phyloP scores from a whole-genome alignment of 2,888 invertebrate species.

The Trachelus iudaicus region DNA sequence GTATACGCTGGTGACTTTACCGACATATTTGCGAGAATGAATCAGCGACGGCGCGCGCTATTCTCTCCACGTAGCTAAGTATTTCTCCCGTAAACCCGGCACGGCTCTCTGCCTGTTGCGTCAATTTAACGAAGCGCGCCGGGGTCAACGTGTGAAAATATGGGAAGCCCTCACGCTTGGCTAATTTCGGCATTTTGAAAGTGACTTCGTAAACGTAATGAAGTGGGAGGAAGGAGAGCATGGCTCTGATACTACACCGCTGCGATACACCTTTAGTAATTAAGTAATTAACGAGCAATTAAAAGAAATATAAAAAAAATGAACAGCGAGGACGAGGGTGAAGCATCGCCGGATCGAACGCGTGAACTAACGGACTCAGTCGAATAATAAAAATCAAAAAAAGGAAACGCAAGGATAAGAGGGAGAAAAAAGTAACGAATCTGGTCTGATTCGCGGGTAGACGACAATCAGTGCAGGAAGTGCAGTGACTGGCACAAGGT shows the following conservation, averaged over 20 bases:
- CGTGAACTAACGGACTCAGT: slow-evolving; percentile 10
- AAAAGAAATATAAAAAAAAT: slow-evolving; percentile 13
- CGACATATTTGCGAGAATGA: background rate
- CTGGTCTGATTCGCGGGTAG: slow-evolving; percentile 32
- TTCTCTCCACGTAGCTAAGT: background rate
- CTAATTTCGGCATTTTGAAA: background rate
- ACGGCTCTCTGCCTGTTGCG: background rate
- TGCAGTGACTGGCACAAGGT: slow-evolving; percentile 61
- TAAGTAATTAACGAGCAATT: slow-evolving; percentile 39
- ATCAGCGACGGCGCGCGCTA: background rate
- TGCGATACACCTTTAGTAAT: slow-evolving; percentile 15
- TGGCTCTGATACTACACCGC: background rate
- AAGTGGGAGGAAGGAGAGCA: background rate
- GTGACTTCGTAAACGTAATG: background rate
- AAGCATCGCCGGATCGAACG: slow-evolving; percentile 6
- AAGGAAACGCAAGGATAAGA: background rate
- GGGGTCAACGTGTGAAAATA: background rate
- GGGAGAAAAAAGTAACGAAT: slow-evolving; percentile 14
- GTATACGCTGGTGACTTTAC: background rate
- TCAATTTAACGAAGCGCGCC: background rate
- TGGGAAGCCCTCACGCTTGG: background rate
- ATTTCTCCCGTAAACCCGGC: background rate
- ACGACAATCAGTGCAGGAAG: slow-evolving; percentile 64
- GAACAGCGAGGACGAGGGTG: background rate
- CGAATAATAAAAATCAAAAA: background rate